Conservation (phyloP, 2,797 vertebrate species). For the Dryobates pubescens region DNA sequence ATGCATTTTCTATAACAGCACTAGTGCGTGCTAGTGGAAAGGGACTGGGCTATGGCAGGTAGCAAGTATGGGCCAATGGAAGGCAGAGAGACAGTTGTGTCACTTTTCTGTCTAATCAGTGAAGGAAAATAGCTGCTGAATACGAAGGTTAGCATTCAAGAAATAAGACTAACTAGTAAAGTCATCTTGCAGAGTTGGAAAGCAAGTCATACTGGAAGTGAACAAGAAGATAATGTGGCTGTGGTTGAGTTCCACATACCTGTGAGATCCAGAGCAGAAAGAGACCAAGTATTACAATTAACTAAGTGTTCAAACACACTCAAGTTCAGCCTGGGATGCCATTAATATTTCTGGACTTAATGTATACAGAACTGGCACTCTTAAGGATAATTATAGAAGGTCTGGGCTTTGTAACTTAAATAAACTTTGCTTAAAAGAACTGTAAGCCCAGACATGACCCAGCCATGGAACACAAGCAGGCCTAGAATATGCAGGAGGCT, state of each 20-base stretch:
- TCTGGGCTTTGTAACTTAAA: neutral
- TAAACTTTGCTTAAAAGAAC: neutral
- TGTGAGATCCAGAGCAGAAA: neutral
- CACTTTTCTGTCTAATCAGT: neutral
- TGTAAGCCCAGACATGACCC: neutral
- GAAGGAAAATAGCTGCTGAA: neutral
- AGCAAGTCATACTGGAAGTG: neutral
- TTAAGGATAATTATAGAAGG: neutral
- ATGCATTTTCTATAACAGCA: neutral
- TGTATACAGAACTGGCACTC: neutral
- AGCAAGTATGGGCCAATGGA: neutral
- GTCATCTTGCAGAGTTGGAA: neutral
- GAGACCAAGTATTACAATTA: neutral
- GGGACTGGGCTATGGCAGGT: neutral
- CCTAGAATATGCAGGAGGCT: neutral
- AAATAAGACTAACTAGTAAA: neutral
- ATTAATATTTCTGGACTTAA: slow-evolving; percentile 11
- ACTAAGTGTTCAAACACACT: neutral
- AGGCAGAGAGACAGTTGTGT: neutral
- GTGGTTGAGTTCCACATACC: accelerated
- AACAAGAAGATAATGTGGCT: neutral
- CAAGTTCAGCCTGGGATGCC: neutral
- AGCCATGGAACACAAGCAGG: neutral
- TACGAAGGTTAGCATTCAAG: neutral
- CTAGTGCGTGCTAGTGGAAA: neutral